Conservation (phyloP, 1,140 invertebrate genomes). For the Nautilus pompilius region DNA sequence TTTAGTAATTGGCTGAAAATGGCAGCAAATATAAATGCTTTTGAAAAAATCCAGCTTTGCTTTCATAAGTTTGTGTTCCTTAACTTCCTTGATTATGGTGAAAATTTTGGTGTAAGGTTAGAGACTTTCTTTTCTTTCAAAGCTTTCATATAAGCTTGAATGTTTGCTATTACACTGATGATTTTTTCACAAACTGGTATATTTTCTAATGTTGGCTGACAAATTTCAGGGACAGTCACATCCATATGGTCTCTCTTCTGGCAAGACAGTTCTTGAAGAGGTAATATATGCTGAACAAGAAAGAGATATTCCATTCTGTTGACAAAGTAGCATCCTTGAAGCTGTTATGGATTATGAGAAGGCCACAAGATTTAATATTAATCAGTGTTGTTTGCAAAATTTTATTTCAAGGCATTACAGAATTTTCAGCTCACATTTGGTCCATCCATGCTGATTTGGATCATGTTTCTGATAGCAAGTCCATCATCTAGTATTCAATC, state of each 20-base stretch:
- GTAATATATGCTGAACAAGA: too few relatives aligned
- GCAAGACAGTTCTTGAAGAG: constrained; percentile 16
- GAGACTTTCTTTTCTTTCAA: not conserved
- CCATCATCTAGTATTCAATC: too few relatives aligned
- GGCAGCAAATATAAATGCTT: not conserved
- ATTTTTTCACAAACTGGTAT: constrained; percentile 2
- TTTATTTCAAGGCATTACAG: not conserved
- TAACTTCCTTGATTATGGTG: not conserved
- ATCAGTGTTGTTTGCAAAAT: constrained; percentile 9
- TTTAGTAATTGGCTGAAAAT: constrained; percentile 11
- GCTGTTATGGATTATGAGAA: too few relatives aligned
- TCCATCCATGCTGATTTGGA: constrained; percentile 30
- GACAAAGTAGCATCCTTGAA: too few relatives aligned
- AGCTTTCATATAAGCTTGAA: constrained; percentile 6
- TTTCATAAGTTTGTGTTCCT: not conserved
- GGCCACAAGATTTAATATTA: too few relatives aligned
- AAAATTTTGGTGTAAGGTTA: constrained; percentile 8
- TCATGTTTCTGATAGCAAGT: too few relatives aligned
- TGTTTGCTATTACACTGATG: constrained; percentile 1
- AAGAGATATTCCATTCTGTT: too few relatives aligned
- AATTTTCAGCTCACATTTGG: constrained; percentile 27
- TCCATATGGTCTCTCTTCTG: constrained; percentile 13
- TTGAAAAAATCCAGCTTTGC: constrained; percentile 11
- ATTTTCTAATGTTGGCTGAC: constrained; percentile 14
- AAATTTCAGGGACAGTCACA: constrained; percentile 21